phyloP scores from a whole-genome alignment of 2,797 vertebrate genomes.

The Bryconaethiops microstoma region DNA sequence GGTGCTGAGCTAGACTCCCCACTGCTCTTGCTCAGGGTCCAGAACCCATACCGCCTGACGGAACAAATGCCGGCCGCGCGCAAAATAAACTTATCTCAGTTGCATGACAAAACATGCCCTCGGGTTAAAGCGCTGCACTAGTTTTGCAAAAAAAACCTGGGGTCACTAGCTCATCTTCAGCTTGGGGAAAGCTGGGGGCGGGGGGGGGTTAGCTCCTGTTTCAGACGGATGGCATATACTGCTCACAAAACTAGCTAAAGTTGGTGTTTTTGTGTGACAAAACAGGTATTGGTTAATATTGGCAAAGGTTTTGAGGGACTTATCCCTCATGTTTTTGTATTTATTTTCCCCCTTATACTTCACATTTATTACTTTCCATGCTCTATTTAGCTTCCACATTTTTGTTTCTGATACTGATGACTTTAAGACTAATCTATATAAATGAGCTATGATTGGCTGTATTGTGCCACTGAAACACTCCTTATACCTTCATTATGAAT shows the following conservation, averaged over 20 bases:
- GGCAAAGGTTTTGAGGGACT: not conserved
- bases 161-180: conserved; percentile 70
- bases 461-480: too few relatives aligned
- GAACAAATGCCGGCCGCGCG: conserved; percentile 88
- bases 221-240: conserved; percentile 26
- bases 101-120: conserved; percentile 92
- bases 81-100: conserved; percentile 97
- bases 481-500: too few relatives aligned
- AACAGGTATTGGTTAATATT: not conserved
- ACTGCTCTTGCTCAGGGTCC: conserved; percentile 84
- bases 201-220: conserved; percentile 30
- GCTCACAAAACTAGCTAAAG: conserved; percentile 39
- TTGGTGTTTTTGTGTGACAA: conserved; percentile 36
- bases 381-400: too few relatives aligned
- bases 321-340: too few relatives aligned
- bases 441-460: too few relatives aligned
- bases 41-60: conserved; percentile 89
- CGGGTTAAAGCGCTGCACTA: conserved; percentile 82
- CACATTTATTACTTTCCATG: not conserved
- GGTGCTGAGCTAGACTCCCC: conserved; percentile 84
- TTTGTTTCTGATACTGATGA: too few relatives aligned
- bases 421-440: too few relatives aligned
- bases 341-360: not conserved
- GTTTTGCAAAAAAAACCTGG: conserved; percentile 70
- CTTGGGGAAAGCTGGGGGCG: conserved; percentile 51